Conservation (phyloP, 2,888 invertebrate species). For the Drosophila koepferae region DNA sequence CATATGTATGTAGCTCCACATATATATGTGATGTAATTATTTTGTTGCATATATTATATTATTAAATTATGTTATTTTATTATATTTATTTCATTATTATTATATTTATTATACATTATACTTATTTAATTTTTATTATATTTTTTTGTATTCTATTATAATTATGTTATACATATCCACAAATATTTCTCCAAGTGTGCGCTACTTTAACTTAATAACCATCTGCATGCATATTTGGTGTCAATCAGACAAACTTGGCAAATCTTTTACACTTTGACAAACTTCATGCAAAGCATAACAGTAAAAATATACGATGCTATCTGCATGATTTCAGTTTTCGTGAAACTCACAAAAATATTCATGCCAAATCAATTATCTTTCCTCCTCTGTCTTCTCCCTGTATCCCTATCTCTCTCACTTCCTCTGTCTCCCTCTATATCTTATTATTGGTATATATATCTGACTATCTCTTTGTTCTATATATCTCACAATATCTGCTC, state of each 20-base stretch:
- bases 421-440: neutral
- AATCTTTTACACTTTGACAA: constrained; percentile 9
- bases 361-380: neutral
- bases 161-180: neutral
- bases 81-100: no score
- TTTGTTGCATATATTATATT: no score
- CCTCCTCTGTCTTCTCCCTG: neutral
- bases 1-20: no score
- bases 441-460: neutral
- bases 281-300: constrained; percentile 1
- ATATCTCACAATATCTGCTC: no score
- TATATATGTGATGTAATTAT: no score
- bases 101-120: neutral
- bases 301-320: neutral
- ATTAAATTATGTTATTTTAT: no score
- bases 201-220: neutral
- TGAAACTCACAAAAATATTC: neutral
- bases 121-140: no score
- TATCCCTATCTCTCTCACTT: neutral
- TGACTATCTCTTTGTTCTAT: neutral
- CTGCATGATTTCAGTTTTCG: constrained; percentile 4
- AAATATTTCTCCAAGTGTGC: neutral
- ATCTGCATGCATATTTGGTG: constrained; percentile 6
- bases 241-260: constrained; percentile 6
- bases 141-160: no score